phyloP scores from a whole-genome alignment of 2,888 invertebrate species.

The Stomorhina lunata region DNA sequence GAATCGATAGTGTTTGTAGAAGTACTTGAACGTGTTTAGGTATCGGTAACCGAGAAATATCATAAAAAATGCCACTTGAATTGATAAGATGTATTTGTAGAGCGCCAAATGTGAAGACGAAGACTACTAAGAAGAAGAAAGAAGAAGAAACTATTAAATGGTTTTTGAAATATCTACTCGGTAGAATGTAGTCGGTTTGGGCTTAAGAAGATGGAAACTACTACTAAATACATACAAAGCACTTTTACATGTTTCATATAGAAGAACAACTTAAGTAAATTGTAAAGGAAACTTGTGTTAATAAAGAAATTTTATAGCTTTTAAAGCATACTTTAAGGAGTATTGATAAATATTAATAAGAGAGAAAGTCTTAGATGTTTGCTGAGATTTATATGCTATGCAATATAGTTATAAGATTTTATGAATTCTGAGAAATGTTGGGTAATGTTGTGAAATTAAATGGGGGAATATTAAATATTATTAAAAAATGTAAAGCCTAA shows the following conservation, averaged over 20 bases:
- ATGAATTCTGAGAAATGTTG: too few relatives aligned
- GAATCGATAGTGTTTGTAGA: conserved; percentile 47
- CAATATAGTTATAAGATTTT: too few relatives aligned
- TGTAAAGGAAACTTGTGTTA: conserved; percentile 1
- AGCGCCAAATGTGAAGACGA: too few relatives aligned
- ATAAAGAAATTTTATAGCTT: background rate
- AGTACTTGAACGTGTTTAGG: conserved; percentile 64
- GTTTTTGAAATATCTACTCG: conserved; percentile 1
- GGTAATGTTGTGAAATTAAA: too few relatives aligned
- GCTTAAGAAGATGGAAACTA: background rate
- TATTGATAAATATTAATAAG: background rate
- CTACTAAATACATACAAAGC: background rate
- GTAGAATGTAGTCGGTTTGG: background rate
- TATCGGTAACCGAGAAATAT: conserved; percentile 54
- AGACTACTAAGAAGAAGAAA: background rate
- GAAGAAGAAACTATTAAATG: conserved; percentile 38
- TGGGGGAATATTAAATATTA: too few relatives aligned
- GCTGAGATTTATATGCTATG: too few relatives aligned
- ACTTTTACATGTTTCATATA: background rate
- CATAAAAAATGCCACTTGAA: conserved; percentile 53
- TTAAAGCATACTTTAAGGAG: background rate
- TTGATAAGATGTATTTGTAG: conserved; percentile 37
- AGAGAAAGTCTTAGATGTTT: too few relatives aligned
- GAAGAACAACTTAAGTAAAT: conserved; percentile 17
- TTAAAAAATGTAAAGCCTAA: too few relatives aligned